Evolutionary conservation across 2,888 invertebrate species (phyloP), one percentile per base, ranked within the genome.

Genomic region (Parnassius apollo): DNA sequence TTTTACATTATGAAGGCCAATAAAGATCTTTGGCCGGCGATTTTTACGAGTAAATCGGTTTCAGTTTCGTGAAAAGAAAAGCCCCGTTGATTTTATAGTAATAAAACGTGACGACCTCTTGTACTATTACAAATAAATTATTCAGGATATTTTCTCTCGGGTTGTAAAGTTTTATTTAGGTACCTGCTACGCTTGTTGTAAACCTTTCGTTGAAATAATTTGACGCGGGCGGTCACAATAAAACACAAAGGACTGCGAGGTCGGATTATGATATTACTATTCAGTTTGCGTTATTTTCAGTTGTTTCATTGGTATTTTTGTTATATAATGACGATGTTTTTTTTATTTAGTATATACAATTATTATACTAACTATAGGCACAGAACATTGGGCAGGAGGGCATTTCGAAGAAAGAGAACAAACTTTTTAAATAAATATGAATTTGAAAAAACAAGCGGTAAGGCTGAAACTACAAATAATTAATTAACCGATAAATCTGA

Each of bases 151-250:
- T 62, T 58, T 60, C 57, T 50, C 50, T 51, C 50, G 58, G 61
- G 59, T 51, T 63, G 60, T 69, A 66, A 65, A 65, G 59, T 60
- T 51, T 59, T 62, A 65, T 65, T 67, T 64, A 64, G 56, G 56
- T 45, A 57, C 56, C 51, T 35, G 51, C 56, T 56, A 56, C 51
- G 51, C 56, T 61, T 57, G 61, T 57, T 65, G 64, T 69, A 70
- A 70, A 70, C 66, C 64, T 65, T 65, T 62, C 65, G 61, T 61
- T 48, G 60, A 65, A 57, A 67, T 69, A 68, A 69, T 68, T 66
- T 68, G 69, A 69, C 67, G 64, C 13, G 49, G 9, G 54, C 64
- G 62, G 68, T 63, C 60, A 68, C 65, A 68, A 68, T 68, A 66
- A 69, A 68, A 68, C 59, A 22, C 46, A 13, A 11, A 11, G 18